Evolutionary conservation across 2,888 invertebrate species (phyloP).

Genomic region (Anticlea derivata): DNA sequence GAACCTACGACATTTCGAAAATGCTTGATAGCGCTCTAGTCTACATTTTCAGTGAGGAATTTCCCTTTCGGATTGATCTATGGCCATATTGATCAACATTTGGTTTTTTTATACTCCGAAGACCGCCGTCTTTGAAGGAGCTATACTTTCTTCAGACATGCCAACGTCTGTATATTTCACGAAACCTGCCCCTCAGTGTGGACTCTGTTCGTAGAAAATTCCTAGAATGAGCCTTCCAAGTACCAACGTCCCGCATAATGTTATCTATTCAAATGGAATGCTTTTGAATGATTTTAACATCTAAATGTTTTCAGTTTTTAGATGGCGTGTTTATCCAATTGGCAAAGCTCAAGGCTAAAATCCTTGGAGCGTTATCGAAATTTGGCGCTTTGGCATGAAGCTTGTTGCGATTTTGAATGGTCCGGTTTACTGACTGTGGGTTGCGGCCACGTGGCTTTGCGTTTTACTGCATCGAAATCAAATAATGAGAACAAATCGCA

Average conservation of each 20-base stretch:
- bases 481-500: neutral
- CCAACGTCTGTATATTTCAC: neutral
- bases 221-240: slow-evolving; percentile 31
- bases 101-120: no score
- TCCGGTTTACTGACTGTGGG: slow-evolving; percentile 4
- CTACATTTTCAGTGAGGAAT: no score
- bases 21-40: no score
- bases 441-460: neutral
- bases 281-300: slow-evolving; percentile 40
- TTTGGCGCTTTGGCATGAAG: slow-evolving; percentile 53
- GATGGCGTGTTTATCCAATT: slow-evolving; percentile 48
- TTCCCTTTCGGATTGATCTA: no score
- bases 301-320: slow-evolving; percentile 47
- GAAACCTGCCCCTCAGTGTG: slow-evolving; percentile 43
- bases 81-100: no score
- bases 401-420: slow-evolving; percentile 36
- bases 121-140: no score
- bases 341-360: slow-evolving; percentile 39
- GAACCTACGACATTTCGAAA: no score
- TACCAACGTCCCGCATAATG: slow-evolving; percentile 33
- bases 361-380: slow-evolving; percentile 36
- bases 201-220: slow-evolving; percentile 33
- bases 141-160: no score
- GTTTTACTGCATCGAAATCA: neutral
- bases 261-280: slow-evolving; percentile 30